Evolutionary conservation across 2,797 vertebrate species (phyloP).

Genomic region (Harpagifer antarcticus): DNA sequence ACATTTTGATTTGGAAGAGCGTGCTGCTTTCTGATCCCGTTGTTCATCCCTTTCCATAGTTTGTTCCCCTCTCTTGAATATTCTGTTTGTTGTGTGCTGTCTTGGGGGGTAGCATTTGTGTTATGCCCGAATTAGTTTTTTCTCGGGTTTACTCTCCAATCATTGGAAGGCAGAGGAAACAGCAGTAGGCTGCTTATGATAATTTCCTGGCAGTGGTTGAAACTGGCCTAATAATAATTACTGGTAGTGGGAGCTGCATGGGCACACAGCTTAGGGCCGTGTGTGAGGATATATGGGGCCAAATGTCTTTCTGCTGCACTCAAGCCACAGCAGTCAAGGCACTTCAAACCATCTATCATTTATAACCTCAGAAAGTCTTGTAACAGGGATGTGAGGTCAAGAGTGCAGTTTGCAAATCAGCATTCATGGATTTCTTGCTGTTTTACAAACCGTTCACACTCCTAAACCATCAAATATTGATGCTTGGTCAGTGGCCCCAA

Average conservation of each 20-base stretch:
- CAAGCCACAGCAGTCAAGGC: conserved; percentile 13
- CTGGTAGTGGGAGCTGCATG: conserved; percentile 44
- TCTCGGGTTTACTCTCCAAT: conserved; percentile 58
- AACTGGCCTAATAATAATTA: conserved; percentile 72
- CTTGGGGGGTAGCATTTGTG: conserved; percentile 64
- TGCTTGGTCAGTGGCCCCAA: too few relatives aligned
- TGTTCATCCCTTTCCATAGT: conserved; percentile 45
- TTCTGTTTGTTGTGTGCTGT: conserved; percentile 70
- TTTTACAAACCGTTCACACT: too few relatives aligned
- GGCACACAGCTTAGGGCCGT: conserved; percentile 34
- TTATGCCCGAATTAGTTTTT: conserved; percentile 46
- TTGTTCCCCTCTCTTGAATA: conserved; percentile 69
- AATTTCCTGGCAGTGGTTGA: conserved; percentile 66
- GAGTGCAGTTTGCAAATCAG: conserved; percentile 7
- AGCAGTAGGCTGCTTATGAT: conserved; percentile 65
- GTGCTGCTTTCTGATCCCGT: conserved; percentile 45
- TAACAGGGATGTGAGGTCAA: conserved; percentile 33
- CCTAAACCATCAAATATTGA: too few relatives aligned
- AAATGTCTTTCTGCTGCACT: conserved; percentile 9
- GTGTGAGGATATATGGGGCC: not conserved
- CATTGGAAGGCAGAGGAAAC: conserved; percentile 66
- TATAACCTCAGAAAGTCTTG: conserved; percentile 20
- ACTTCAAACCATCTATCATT: conserved; percentile 23
- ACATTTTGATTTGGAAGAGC: conserved; percentile 75
- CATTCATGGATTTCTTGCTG: conserved; percentile 1